Conservation (phyloP, 2,113 vertebrate genomes). For the Onychostruthus taczanowskii region DNA sequence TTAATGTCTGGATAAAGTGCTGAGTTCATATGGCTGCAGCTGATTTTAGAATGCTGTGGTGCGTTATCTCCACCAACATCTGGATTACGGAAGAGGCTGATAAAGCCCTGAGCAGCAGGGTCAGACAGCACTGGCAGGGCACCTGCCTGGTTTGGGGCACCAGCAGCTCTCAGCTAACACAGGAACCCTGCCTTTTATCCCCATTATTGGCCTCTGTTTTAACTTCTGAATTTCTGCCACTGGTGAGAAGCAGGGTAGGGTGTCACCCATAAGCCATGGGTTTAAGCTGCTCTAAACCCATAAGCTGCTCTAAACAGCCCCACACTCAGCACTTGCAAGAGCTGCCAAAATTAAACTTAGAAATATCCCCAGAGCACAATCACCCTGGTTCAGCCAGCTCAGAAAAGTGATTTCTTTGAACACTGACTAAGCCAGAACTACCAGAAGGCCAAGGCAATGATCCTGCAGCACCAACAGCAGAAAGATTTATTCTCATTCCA, state of each 20-base stretch:
- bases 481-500: background rate
- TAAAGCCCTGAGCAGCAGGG: background rate
- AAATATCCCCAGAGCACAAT: background rate
- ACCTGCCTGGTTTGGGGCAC: background rate
- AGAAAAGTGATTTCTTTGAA: background rate
- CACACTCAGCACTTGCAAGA: background rate
- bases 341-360: background rate
- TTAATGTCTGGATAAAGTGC: background rate
- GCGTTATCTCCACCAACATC: background rate
- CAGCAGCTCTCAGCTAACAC: fast-evolving
- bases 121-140: background rate
- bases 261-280: background rate
- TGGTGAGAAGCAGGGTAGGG: background rate
- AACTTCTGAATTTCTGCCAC: background rate
- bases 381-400: fast-evolving
- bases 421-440: background rate
- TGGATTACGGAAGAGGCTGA: background rate
- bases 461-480: background rate
- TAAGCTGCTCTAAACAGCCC: slow-evolving; percentile 9
- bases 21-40: background rate
- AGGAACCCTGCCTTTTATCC: background rate
- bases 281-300: slow-evolving; percentile 1
- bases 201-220: background rate
- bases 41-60: background rate
- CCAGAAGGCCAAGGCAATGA: background rate